Evolutionary conservation across 2,797 vertebrate species (phyloP), one percentile per base, ranked within the genome.

Genomic region (Acanthurus lineatus): DNA sequence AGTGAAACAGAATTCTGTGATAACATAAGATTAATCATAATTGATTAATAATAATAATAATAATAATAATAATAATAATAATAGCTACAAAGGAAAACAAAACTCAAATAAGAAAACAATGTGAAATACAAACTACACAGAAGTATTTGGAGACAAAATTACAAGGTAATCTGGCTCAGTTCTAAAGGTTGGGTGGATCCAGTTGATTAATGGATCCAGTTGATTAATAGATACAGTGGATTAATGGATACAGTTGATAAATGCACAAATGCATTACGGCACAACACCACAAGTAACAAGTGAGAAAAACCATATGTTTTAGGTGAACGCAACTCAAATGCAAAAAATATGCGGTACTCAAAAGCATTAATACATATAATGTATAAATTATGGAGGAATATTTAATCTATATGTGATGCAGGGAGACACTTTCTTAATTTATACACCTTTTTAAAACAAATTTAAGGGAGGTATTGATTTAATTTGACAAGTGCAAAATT

Each of bases 401-500:
- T 67, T 58, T 77, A 1, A 69, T 76, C 44, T n/a, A 15, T 19
- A 40, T 48, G 73, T 72, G 59, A 87, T 63, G 60, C 64, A 20
- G 20, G 48, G 54, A 81, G 58, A 74, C 22, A 42, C 71, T 77
- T 62, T 10, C 54, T 56, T 78, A 63, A 79, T 65, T 76, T 20
- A 74, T 47, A n/a, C 28, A 79, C n/a, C 52, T 79, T 81, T 42
- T 77, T 52, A 70, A 86, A 85, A 81, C 66, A 72, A 51, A 88
- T 88, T 86, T 84, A 80, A 81, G 49, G 77, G 59, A 69, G 12
- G 54, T 47, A 70, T 75, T 89, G 53, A 79, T 89, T 77, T 54
- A 79, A 85, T 62, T 76, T 84, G 88, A 90, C 67, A 88, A 86
- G 76, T 80, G 73, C 64, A 87, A 82, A 72, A 86, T 56, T 67